Percentiles rank a stretch among this genome's conserved stretches.
These are phyloP conservation scores for Drosophila quinaria DNA, from an alignment of 2,888 invertebrate species.

Conservation along the genomic window DNA sequence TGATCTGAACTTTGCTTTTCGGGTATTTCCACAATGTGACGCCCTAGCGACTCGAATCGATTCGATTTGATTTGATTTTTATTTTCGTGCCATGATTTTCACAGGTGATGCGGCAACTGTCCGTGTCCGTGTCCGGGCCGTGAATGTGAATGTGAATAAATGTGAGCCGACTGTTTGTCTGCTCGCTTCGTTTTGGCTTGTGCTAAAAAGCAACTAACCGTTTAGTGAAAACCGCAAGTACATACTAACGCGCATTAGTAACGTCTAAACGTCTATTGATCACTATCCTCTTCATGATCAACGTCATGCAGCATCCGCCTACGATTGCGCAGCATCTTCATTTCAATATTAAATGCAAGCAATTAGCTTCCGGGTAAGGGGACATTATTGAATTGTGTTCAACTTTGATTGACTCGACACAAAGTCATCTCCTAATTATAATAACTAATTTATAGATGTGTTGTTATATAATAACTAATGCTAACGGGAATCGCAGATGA, in stretches of 20 bases:
- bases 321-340: background rate
- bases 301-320: constrained; percentile 4
- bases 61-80: constrained; percentile 16
- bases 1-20: constrained; percentile 17
- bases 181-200: constrained; percentile 6
- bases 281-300: constrained; percentile 7
- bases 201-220: constrained; percentile 38
- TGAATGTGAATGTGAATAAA: background rate
- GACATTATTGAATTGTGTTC: background rate
- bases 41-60: constrained; percentile 14
- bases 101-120: constrained; percentile 18
- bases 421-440: background rate
- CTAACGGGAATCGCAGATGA: background rate
- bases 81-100: constrained; percentile 38
- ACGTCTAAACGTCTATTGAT: constrained; percentile 6
- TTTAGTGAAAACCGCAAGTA: constrained; percentile 18
- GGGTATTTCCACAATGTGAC: constrained; percentile 37
- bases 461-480: too few species aligned
- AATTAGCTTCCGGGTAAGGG: background rate
- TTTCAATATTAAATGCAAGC: background rate
- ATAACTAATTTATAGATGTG: too few species aligned
- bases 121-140: constrained; percentile 4
- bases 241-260: background rate
- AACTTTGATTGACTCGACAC: background rate
- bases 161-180: constrained; percentile 4